Evolutionary conservation across 2,888 invertebrate species (phyloP), one percentile per base, ranked within the genome.

Genomic region (Leptopilina myrica): DNA sequence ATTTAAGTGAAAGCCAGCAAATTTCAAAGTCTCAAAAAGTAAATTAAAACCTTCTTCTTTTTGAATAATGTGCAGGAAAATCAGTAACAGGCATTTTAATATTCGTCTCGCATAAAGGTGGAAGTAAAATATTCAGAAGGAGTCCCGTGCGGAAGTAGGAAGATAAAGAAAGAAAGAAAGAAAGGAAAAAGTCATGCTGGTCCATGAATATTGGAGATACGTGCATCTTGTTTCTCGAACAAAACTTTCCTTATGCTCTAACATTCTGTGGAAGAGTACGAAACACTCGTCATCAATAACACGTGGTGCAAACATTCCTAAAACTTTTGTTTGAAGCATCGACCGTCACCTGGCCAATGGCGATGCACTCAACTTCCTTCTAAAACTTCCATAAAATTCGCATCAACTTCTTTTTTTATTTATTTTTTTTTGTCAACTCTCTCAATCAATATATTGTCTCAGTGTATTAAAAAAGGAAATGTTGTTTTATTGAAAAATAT

Each of bases 121-220:
- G 26, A 69, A 7, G 12, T 69, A 26, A 49, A 69, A 69, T 53
- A 69, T 69, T 69, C 69, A 69, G 69, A 69, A 53, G 53, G 14
- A 69, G 69, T 69, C 53, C 53, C 26, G 7, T 26, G 14, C 12
- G 59, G 69, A 69, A 69, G 64, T 40, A 65, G 33, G 40, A 76
- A 65, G 64, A 77, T 67, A 49, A 67, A 78, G 64, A 20, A 20
- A 20, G 20, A 20, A 20, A 20, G 33, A 66, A 77, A 80, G 76
- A 79, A 79, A 78, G 78, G 78, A 43, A 43, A 43, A 82, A 81
- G 76, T 81, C 78, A 65, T 80, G 69, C 78, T 43, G 77, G 81
- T 80, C 76, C 83, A 81, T 84, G 80, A 83, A 83, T 84, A 83
- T 84, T 79, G 79, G 69, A 80, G 76, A 81, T 80, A 81, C 76